Evolutionary conservation across 2,797 vertebrate species (phyloP).

Genomic region (Falco berigora): DNA sequence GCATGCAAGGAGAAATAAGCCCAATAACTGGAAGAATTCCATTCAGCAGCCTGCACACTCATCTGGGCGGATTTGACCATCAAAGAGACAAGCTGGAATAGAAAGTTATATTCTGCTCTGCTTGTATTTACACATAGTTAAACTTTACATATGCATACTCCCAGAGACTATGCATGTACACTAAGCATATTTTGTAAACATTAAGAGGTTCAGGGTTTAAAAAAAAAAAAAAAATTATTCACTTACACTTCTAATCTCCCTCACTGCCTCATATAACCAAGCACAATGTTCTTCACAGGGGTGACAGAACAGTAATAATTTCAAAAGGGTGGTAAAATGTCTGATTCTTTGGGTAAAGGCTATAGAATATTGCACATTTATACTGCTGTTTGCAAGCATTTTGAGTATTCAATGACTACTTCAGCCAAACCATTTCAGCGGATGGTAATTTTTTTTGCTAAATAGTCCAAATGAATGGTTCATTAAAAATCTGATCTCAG

Average conservation of each 20-base stretch:
- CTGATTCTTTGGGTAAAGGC: neutral
- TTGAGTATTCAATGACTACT: neutral
- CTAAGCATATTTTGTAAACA: neutral
- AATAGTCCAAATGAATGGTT: neutral
- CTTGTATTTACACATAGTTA: neutral
- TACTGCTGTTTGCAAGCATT: neutral
- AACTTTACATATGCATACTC: neutral
- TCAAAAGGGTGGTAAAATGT: neutral
- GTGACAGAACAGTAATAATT: neutral
- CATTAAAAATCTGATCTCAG: constrained; percentile 10
- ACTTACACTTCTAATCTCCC: neutral
- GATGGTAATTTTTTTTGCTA: neutral
- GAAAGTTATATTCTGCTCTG: neutral
- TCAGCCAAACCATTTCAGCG: neutral
- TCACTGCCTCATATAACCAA: neutral
- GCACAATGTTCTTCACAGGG: neutral
- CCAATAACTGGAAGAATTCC: neutral
- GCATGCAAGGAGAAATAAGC: neutral
- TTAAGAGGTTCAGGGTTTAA: neutral
- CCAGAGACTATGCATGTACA: neutral
- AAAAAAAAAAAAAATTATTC: neutral
- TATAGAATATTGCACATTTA: neutral
- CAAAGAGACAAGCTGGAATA: neutral
- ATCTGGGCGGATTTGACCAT: neutral
- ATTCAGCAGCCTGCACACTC: neutral